These are phyloP conservation scores for Cryptotermes secundus DNA, from an alignment of 1,140 invertebrate genomes.

Conservation along the genomic window DNA sequence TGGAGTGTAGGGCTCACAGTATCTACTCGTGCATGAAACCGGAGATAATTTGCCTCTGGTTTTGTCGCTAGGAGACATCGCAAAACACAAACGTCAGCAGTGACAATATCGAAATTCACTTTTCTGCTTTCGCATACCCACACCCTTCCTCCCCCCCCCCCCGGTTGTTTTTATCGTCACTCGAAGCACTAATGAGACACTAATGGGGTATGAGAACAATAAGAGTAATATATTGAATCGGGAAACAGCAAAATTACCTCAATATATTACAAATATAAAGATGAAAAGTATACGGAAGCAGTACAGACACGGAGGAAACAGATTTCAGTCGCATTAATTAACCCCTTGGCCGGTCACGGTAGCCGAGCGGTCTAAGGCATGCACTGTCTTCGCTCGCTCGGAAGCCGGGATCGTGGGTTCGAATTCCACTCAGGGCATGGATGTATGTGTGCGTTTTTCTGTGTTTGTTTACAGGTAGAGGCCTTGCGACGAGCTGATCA, in stretches of 20 bases:
- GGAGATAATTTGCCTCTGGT: slow-evolving; percentile 10
- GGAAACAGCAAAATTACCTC: background rate
- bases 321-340: too few relatives aligned
- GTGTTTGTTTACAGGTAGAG: too few relatives aligned
- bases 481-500: too few relatives aligned
- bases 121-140: background rate
- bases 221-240: background rate
- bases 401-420: too few relatives aligned
- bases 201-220: background rate
- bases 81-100: slow-evolving; percentile 18
- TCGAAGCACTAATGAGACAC: background rate
- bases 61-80: slow-evolving; percentile 7
- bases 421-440: too few relatives aligned
- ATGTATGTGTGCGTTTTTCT: too few relatives aligned
- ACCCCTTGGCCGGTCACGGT: too few relatives aligned
- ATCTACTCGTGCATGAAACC: slow-evolving; percentile 5
- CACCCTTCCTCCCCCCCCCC: too few relatives aligned
- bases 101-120: slow-evolving; percentile 19
- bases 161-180: background rate
- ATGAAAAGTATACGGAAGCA: background rate
- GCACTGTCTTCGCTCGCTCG: too few relatives aligned
- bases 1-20: background rate
- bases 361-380: too few relatives aligned
- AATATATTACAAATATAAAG: background rate
- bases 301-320: too few relatives aligned